These are phyloP conservation scores for Silurus asotus DNA, from an alignment of 2,113 vertebrate genomes.

Conservation along the genomic window DNA sequence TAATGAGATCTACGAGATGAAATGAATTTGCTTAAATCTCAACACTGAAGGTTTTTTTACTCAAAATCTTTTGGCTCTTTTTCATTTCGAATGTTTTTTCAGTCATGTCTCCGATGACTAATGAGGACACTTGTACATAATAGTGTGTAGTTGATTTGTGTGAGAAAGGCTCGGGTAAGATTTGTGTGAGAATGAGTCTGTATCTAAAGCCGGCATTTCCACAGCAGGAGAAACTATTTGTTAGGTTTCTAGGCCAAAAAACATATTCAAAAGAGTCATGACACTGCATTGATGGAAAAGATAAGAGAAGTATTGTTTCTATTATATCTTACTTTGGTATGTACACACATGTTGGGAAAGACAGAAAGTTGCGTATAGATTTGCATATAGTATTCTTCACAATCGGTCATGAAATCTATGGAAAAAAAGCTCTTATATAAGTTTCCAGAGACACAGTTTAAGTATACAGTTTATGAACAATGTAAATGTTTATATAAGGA, in stretches of 20 bases:
- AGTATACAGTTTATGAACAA: neutral
- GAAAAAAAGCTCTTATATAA: slow-evolving; percentile 58
- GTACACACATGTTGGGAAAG: neutral
- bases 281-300: neutral
- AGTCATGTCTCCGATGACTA: neutral
- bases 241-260: neutral
- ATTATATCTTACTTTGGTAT: neutral
- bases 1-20: neutral
- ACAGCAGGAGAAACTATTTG: neutral
- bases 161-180: slow-evolving; percentile 4
- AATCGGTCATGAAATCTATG: slow-evolving; percentile 51
- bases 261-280: neutral
- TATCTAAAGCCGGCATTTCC: slow-evolving; percentile 7
- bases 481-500: slow-evolving; percentile 40
- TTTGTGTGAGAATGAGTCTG: neutral
- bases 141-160: slow-evolving; percentile 7
- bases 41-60: neutral
- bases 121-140: neutral
- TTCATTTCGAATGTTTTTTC: neutral
- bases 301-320: neutral
- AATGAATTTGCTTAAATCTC: neutral
- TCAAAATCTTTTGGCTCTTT: neutral
- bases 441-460: slow-evolving; percentile 31
- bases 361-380: slow-evolving; percentile 13
- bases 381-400: slow-evolving; percentile 29